Conservation (phyloP, 2,797 vertebrate genomes). For the Discoglossus pictus region DNA sequence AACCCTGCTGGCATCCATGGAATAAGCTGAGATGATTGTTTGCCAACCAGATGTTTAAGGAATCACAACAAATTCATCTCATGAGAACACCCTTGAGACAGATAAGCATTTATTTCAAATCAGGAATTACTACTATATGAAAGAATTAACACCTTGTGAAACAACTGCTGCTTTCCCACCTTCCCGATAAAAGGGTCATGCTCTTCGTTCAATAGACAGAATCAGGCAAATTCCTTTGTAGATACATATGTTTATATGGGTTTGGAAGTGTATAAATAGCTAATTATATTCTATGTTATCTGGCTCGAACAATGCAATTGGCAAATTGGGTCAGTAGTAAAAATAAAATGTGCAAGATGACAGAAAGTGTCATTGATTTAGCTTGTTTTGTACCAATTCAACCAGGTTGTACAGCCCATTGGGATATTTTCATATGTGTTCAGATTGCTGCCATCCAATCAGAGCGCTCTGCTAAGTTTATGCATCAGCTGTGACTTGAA, state of each 20-base stretch:
- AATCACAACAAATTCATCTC: conserved; percentile 42
- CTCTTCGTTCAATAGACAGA: conserved; percentile 4
- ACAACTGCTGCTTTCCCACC: not conserved
- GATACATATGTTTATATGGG: conserved; percentile 15
- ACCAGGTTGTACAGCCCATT: too few species aligned
- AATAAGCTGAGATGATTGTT: conserved; percentile 37
- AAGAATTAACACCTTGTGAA: conserved; percentile 29
- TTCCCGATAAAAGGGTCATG: conserved; percentile 14
- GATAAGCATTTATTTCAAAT: conserved; percentile 29
- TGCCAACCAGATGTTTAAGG: conserved; percentile 50
- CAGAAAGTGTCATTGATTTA: too few species aligned
- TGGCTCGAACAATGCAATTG: too few species aligned
- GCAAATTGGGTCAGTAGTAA: too few species aligned
- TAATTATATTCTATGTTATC: too few species aligned
- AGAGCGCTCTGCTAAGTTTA: too few species aligned
- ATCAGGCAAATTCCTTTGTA: conserved; percentile 5
- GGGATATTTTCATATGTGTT: too few species aligned
- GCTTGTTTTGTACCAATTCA: too few species aligned
- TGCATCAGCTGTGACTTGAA: too few species aligned
- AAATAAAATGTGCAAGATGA: too few species aligned
- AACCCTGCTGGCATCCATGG: conserved; percentile 39
- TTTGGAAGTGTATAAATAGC: conserved; percentile 1
- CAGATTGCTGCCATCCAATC: too few species aligned
- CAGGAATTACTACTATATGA: conserved; percentile 21
- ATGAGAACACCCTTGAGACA: conserved; percentile 23